Percentiles rank a stretch among this genome's conserved stretches.
phyloP scores from a whole-genome alignment of 2,797 vertebrate genomes.

The Paguma larvata region DNA sequence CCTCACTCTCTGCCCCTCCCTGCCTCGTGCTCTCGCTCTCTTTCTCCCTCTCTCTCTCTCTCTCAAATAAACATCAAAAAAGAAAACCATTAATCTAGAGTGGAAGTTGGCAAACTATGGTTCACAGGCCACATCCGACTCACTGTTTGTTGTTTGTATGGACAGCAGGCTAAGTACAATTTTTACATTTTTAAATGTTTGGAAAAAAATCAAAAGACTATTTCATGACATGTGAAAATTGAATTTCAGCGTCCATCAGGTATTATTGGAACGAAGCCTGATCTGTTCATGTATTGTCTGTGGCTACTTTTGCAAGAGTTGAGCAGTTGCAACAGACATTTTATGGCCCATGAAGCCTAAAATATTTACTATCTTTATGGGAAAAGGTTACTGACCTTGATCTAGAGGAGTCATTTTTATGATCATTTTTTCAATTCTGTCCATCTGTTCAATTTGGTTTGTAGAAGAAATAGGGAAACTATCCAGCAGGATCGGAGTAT shows the following conservation, averaged over 20 bases:
- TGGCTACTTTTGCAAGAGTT: neutral
- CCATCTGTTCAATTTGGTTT: neutral
- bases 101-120: neutral
- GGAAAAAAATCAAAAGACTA: neutral
- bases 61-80: no score
- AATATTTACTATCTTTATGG: constrained; percentile 8
- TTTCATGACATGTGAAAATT: neutral
- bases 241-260: neutral
- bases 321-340: neutral
- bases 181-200: constrained; percentile 42
- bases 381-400: neutral
- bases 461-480: neutral
- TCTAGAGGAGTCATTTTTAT: neutral
- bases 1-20: no score
- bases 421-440: constrained; percentile 8
- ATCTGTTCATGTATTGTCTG: neutral
- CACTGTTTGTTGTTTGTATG: neutral
- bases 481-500: neutral
- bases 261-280: neutral
- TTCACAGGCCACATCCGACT: neutral
- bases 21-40: no score
- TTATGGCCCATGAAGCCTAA: neutral
- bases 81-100: neutral
- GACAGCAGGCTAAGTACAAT: neutral
- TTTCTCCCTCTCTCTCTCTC: no score